phyloP scores from a whole-genome alignment of 2,888 invertebrate species.

The Oscheius onirici region DNA sequence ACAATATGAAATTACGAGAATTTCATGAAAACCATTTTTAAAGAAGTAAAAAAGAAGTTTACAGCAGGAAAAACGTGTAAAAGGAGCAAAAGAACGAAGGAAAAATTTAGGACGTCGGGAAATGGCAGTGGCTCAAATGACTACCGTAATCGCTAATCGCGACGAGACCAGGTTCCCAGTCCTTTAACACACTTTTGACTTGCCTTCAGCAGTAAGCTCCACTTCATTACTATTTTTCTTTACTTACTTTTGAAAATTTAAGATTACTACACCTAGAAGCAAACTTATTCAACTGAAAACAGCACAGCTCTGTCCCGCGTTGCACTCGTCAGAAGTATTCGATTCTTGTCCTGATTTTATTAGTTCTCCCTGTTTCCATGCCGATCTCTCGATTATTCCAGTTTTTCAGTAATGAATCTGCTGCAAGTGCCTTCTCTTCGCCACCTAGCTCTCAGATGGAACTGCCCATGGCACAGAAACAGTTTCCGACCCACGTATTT shows the following conservation, averaged over 20 bases:
- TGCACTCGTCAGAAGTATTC: too few species aligned
- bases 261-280: background rate
- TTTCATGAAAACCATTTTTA: background rate
- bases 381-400: background rate
- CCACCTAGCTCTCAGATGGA: constrained; percentile 57
- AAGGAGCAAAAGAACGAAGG: constrained; percentile 35
- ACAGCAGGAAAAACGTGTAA: constrained; percentile 11
- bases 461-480: constrained; percentile 68
- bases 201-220: too few species aligned
- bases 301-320: background rate
- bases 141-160: constrained; percentile 6
- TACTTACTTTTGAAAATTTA: background rate
- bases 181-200: background rate
- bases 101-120: constrained; percentile 39
- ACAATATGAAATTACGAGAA: constrained; percentile 1
- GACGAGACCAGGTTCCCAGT: constrained; percentile 33
- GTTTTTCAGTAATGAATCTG: constrained; percentile 26
- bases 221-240: too few species aligned
- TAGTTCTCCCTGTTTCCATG: background rate
- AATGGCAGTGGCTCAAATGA: too few species aligned
- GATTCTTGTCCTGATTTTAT: background rate
- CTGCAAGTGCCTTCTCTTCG: constrained; percentile 33
- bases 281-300: background rate
- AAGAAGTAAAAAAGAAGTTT: constrained; percentile 18
- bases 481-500: constrained; percentile 66